Evolutionary conservation across 2,888 invertebrate species (phyloP).

Genomic region (Tachina grossa): DNA sequence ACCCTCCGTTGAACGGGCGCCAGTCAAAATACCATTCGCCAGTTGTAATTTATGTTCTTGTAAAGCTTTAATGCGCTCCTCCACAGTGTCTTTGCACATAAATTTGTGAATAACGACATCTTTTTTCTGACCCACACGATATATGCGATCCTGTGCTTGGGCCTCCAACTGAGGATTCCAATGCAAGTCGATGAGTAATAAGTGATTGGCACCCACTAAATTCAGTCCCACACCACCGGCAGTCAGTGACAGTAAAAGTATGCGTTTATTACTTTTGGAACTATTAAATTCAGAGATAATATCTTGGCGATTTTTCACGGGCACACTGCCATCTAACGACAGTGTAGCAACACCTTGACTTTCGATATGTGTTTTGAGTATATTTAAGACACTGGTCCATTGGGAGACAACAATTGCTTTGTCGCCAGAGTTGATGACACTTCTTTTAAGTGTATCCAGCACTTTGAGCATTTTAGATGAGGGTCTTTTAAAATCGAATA

Average conservation of each 20-base stretch:
- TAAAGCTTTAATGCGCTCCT: slow-evolving; percentile 91
- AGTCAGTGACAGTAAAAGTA: slow-evolving; percentile 93
- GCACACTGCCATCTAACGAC: slow-evolving; percentile 90
- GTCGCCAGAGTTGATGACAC: slow-evolving; percentile 84
- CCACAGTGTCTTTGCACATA: slow-evolving; percentile 93
- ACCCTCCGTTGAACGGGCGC: slow-evolving; percentile 85
- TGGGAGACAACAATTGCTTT: slow-evolving; percentile 95
- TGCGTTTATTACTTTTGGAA: slow-evolving; percentile 84
- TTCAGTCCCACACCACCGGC: slow-evolving; percentile 98
- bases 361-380: slow-evolving; percentile 87
- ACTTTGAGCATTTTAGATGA: slow-evolving; percentile 88
- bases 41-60: slow-evolving; percentile 91
- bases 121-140: slow-evolving; percentile 94
- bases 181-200: slow-evolving; percentile 95
- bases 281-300: slow-evolving; percentile 89
- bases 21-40: slow-evolving; percentile 91
- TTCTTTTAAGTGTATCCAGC: slow-evolving; percentile 84
- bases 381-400: slow-evolving; percentile 92
- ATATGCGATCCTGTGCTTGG: slow-evolving; percentile 97
- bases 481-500: slow-evolving; percentile 85
- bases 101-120: slow-evolving; percentile 93
- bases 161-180: slow-evolving; percentile 98
- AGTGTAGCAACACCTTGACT: slow-evolving; percentile 84
- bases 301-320: slow-evolving; percentile 88
- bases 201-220: slow-evolving; percentile 95